These are phyloP conservation scores for Ailuropoda melanoleuca DNA, from an alignment of 2,113 vertebrate genomes.

Conservation along the genomic window DNA sequence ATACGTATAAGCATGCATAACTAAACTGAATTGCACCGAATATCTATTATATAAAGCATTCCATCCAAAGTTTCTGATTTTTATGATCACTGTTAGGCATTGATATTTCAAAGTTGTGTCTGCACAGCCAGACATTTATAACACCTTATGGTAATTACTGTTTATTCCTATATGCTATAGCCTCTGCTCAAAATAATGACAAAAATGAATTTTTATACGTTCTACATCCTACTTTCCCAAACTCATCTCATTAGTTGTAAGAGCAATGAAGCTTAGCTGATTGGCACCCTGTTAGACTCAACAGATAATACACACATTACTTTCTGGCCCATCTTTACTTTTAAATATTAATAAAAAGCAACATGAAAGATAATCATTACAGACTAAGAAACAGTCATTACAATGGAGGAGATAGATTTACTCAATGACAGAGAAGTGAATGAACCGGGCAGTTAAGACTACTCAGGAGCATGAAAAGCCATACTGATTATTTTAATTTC, in stretches of 20 bases:
- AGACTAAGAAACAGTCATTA: constrained; percentile 52
- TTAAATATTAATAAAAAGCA: constrained; percentile 73
- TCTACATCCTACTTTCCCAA: constrained; percentile 13
- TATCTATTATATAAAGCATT: not conserved
- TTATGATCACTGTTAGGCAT: not conserved
- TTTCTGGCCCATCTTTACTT: constrained; percentile 67
- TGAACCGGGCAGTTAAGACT: constrained; percentile 42
- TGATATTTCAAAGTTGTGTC: not conserved
- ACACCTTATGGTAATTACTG: not conserved
- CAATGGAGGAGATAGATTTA: constrained; percentile 48
- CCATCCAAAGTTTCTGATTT: not conserved
- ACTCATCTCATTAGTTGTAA: constrained; percentile 42
- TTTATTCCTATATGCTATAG: not conserved
- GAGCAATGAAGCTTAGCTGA: constrained; percentile 24
- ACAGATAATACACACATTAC: constrained; percentile 53
- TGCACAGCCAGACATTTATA: not conserved
- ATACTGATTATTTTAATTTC: constrained; percentile 78
- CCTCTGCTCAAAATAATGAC: constrained; percentile 12
- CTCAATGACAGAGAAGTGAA: constrained; percentile 51
- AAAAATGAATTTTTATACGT: constrained; percentile 5
- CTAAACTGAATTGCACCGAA: not conserved
- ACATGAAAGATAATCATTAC: constrained; percentile 61
- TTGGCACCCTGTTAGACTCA: not conserved
- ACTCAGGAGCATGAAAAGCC: constrained; percentile 35
- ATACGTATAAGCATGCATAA: not conserved